Evolutionary conservation across 2,888 invertebrate genomes (phyloP).

Genomic region (Onthophagus sagittarius): DNA sequence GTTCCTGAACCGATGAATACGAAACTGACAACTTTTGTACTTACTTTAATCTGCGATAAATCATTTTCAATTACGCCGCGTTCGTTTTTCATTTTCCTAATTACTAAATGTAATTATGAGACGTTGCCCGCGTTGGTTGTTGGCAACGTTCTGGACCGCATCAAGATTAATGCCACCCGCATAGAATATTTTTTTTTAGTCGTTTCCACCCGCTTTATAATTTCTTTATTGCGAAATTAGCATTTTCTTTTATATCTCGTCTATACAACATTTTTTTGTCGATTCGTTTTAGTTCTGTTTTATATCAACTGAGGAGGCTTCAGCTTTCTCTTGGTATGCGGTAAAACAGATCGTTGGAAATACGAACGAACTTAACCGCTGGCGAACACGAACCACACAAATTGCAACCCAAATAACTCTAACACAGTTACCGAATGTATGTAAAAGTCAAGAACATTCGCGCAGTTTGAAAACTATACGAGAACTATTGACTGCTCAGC

Average conservation of each 20-base stretch:
- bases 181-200: not conserved
- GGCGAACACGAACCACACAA: not conserved
- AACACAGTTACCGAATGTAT: not conserved
- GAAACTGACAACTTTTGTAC: not conserved
- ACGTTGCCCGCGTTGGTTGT: not conserved
- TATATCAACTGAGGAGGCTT: not conserved
- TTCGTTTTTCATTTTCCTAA: conserved; percentile 20
- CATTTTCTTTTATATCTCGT: not conserved
- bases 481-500: not conserved
- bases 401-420: not conserved
- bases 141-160: not conserved
- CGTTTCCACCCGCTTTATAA: not conserved
- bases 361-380: not conserved
- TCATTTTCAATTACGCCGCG: conserved; percentile 17
- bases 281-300: not conserved
- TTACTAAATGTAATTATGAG: conserved; percentile 20
- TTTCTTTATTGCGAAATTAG: conserved; percentile 6
- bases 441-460: not conserved
- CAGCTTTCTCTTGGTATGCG: not conserved
- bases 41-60: conserved; percentile 18
- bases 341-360: not conserved
- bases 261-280: not conserved
- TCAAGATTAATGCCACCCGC: conserved; percentile 9
- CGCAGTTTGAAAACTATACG: not conserved
- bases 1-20: not conserved